Evolutionary conservation across 2,113 vertebrate species (phyloP).

Genomic region (Hiodon alosoides): DNA sequence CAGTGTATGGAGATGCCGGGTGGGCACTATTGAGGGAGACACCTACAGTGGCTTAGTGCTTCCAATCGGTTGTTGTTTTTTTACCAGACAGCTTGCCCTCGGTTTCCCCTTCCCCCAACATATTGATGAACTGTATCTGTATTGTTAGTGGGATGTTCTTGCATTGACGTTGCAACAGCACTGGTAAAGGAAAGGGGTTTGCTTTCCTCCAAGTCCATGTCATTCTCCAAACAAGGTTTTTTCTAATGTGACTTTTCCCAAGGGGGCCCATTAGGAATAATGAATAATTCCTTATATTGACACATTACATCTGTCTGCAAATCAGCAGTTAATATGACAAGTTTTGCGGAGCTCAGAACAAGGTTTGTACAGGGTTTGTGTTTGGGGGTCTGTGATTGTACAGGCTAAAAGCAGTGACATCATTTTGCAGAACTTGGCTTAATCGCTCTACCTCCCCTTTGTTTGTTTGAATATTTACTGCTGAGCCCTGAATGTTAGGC

Average conservation of each 20-base stretch:
- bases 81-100: no score
- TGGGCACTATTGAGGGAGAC: no score
- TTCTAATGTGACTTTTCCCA: no score
- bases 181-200: no score
- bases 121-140: no score
- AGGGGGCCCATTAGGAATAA: not conserved
- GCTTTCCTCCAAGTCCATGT: no score
- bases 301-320: not conserved
- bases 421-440: slow-evolving; percentile 57
- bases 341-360: not conserved
- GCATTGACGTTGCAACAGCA: no score
- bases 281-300: not conserved
- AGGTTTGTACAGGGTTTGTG: not conserved
- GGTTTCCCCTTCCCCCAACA: no score
- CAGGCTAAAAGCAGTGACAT: slow-evolving; percentile 29
- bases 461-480: slow-evolving; percentile 90
- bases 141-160: no score
- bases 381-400: not conserved
- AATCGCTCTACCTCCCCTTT: slow-evolving; percentile 69
- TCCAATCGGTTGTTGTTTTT: not conserved
- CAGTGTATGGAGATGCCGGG: no score
- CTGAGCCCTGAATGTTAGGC: slow-evolving; percentile 77
- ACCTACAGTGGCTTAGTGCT: not conserved
- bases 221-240: no score
- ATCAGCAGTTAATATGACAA: not conserved